A percentile compares a stretch with the other conserved stretches of the same genome.
Conservation (phyloP, 2,888 invertebrate species). For the Omphaloscelis lunosa region DNA sequence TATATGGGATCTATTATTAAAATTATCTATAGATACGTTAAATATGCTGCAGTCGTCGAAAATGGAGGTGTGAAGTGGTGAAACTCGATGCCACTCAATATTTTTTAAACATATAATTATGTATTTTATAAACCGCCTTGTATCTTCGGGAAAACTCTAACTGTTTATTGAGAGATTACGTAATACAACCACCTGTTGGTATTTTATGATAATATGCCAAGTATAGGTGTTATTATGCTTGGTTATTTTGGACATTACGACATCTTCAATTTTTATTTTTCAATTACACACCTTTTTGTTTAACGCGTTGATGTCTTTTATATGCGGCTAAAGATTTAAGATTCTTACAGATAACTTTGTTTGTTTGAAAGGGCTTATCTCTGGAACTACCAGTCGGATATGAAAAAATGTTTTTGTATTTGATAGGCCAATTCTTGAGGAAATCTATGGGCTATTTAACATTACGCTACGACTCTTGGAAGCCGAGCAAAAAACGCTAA, state of each 20-base stretch:
- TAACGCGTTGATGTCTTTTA: conserved; percentile 67
- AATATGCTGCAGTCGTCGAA: conserved; percentile 65
- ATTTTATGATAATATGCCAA: conserved; percentile 48
- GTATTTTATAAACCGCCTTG: conserved; percentile 57
- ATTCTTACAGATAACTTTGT: too few species aligned
- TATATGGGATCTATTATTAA: conserved; percentile 78
- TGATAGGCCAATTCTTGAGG: too few species aligned
- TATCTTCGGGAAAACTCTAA: conserved; percentile 66
- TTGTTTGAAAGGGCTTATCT: too few species aligned
- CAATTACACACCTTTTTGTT: fast-evolving
- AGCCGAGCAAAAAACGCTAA: too few species aligned
- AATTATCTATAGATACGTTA: conserved; percentile 61
- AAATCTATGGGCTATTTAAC: too few species aligned
- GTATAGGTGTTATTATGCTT: conserved; percentile 39
- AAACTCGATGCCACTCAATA: conserved; percentile 71
- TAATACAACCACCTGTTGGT: conserved; percentile 68
- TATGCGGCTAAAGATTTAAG: conserved; percentile 13
- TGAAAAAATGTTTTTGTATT: too few species aligned
- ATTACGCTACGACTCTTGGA: too few species aligned
- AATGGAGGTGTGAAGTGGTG: conserved; percentile 77
- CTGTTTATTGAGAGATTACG: conserved; percentile 67
- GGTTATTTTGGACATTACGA: conserved; percentile 41
- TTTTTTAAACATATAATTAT: conserved; percentile 72
- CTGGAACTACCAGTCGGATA: too few species aligned
- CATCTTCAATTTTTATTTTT: not conserved